phyloP scores from a whole-genome alignment of 2,113 vertebrate genomes.

The Bostrychus sinensis region DNA sequence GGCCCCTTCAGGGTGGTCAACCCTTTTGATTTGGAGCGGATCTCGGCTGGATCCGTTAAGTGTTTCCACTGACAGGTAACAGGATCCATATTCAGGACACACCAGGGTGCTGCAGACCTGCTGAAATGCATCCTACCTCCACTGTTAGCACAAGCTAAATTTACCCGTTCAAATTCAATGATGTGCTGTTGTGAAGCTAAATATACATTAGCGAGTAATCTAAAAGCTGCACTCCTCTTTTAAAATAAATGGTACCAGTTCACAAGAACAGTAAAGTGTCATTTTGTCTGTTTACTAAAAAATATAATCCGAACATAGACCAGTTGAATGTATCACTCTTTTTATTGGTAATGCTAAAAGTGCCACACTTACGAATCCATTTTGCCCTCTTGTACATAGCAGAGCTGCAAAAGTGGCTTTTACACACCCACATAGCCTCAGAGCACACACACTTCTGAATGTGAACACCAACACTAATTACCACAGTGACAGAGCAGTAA shows the following conservation, averaged over 20 bases:
- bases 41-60: constrained; percentile 61
- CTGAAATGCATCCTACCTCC: constrained; percentile 46
- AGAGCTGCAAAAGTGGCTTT: constrained; percentile 73
- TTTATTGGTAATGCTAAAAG: constrained; percentile 65
- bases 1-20: constrained; percentile 75
- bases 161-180: constrained; percentile 31
- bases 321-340: constrained; percentile 40
- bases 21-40: constrained; percentile 50
- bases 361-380: constrained; percentile 72
- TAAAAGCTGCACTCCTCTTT: constrained; percentile 20
- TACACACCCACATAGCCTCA: constrained; percentile 70
- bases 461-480: constrained; percentile 64
- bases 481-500: constrained; percentile 40
- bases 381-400: constrained; percentile 64
- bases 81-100: constrained; percentile 56
- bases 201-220: background rate
- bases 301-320: constrained; percentile 31
- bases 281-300: constrained; percentile 51
- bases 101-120: constrained; percentile 44
- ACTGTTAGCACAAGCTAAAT: constrained; percentile 49
- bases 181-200: constrained; percentile 10
- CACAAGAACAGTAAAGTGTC: constrained; percentile 27
- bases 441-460: constrained; percentile 45
- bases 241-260: constrained; percentile 28
- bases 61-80: constrained; percentile 62